These are phyloP conservation scores for Vidua macroura DNA, from an alignment of 2,113 vertebrate genomes.

Conservation along the genomic window DNA sequence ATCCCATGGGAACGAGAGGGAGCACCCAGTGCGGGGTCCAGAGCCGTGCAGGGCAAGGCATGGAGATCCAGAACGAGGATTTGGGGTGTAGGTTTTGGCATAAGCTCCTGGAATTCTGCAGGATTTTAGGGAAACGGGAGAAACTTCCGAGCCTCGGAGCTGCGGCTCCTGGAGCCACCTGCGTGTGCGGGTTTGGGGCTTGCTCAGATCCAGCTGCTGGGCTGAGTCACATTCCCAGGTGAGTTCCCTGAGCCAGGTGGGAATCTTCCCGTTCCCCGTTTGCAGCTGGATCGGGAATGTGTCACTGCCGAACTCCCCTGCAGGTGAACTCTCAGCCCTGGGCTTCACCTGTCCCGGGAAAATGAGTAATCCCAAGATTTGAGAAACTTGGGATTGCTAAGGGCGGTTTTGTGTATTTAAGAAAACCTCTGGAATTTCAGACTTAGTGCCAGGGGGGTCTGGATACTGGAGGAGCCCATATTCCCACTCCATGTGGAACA, in stretches of 20 bases:
- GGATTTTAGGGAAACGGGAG: not conserved
- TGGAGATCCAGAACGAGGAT: fast-evolving
- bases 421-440: not conserved
- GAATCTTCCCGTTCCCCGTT: not conserved
- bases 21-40: not conserved
- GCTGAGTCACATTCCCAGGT: not conserved
- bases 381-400: not conserved
- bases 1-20: not conserved
- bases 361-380: not conserved
- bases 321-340: not conserved
- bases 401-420: not conserved
- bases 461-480: fast-evolving
- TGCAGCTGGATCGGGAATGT: not conserved
- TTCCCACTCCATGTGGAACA: fast-evolving
- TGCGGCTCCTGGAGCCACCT: not conserved
- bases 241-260: not conserved
- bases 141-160: not conserved
- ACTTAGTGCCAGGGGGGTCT: not conserved
- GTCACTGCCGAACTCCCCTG: not conserved
- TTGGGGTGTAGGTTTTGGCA: not conserved
- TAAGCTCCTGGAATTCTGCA: not conserved
- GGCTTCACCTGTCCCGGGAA: not conserved
- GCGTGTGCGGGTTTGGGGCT: not conserved
- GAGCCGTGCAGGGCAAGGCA: not conserved
- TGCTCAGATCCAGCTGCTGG: not conserved